These are phyloP conservation scores for Drosophila trapezifrons DNA, from an alignment of 1,140 invertebrate genomes.

Conservation along the genomic window DNA sequence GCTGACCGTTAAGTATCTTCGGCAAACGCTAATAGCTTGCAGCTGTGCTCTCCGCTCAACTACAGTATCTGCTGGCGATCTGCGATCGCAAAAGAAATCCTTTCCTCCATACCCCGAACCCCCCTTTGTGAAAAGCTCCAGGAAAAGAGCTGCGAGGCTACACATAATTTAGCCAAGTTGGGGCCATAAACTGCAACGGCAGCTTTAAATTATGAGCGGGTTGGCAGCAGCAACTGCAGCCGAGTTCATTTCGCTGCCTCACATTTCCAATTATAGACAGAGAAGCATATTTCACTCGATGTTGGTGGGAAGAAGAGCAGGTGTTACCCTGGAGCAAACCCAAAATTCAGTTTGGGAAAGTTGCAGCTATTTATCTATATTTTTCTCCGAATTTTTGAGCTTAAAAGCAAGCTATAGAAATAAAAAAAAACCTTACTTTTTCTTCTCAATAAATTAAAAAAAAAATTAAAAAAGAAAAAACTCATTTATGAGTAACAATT, in stretches of 20 bases:
- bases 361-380: neutral
- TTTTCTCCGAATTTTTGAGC: neutral
- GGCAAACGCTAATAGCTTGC: slow-evolving; percentile 66
- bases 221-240: slow-evolving; percentile 54
- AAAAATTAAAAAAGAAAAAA: no score
- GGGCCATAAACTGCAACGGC: slow-evolving; percentile 70
- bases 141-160: slow-evolving; percentile 27
- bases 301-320: neutral
- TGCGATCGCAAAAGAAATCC: slow-evolving; percentile 32
- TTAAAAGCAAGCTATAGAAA: no score
- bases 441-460: no score
- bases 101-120: neutral
- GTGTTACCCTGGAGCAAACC: slow-evolving; percentile 5
- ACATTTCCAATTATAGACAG: slow-evolving; percentile 77
- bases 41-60: slow-evolving; percentile 55
- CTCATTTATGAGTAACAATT: neutral
- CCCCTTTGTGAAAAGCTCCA: neutral
- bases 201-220: slow-evolving; percentile 74
- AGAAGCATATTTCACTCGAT: slow-evolving; percentile 36
- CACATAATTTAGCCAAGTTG: slow-evolving; percentile 71
- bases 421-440: no score
- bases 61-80: slow-evolving; percentile 32
- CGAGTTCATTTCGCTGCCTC: slow-evolving; percentile 72
- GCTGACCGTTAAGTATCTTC: slow-evolving; percentile 57
- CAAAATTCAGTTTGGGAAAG: neutral